These are phyloP conservation scores for Bilobella aurantiaca DNA, from an alignment of 1,140 invertebrate genomes.

Conservation along the genomic window DNA sequence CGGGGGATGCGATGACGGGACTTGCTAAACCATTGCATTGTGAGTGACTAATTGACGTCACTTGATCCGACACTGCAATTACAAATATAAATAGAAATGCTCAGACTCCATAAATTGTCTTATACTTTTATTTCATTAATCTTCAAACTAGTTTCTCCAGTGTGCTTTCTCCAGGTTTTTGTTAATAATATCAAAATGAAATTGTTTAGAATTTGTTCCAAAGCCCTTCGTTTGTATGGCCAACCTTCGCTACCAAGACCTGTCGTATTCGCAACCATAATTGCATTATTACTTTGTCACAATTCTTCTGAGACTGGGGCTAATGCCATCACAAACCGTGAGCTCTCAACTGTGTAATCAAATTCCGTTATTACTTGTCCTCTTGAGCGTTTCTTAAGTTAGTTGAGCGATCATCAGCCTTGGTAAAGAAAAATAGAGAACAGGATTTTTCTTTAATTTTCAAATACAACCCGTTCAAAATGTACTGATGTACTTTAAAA, in stretches of 20 bases:
- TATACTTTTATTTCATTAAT: too few relatives aligned
- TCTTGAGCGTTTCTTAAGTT: not conserved
- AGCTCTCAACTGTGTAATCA: slow-evolving; percentile 31
- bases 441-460: not conserved
- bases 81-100: too few relatives aligned
- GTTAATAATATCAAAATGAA: not conserved
- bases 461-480: not conserved
- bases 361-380: too few relatives aligned
- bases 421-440: not conserved
- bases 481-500: not conserved
- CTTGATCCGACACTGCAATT: too few relatives aligned
- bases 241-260: not conserved
- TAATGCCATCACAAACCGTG: slow-evolving; percentile 31
- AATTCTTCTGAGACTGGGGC: not conserved
- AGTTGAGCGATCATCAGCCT: not conserved
- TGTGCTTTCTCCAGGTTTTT: too few relatives aligned
- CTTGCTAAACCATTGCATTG: too few relatives aligned
- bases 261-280: not conserved
- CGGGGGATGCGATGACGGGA: too few relatives aligned
- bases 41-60: too few relatives aligned
- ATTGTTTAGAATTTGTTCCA: not conserved
- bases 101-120: too few relatives aligned
- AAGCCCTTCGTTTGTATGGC: not conserved
- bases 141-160: too few relatives aligned
- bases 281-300: not conserved